These are phyloP conservation scores for Neodiprion lecontei DNA, from an alignment of 1,140 invertebrate species.

Conservation along the genomic window DNA sequence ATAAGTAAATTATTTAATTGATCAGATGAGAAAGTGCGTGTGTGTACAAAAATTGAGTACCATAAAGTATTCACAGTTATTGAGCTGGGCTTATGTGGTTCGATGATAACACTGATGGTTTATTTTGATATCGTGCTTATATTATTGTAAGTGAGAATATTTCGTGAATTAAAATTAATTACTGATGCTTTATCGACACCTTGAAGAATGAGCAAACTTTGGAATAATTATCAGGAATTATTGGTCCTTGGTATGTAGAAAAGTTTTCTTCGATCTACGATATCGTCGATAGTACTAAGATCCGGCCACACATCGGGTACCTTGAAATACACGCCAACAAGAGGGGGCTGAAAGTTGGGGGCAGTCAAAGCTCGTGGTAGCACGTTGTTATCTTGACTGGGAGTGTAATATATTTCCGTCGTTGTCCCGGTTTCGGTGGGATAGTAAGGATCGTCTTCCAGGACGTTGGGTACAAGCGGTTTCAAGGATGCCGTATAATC, in stretches of 20 bases:
- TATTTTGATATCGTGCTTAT: too few relatives aligned
- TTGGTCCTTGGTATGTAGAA: slow-evolving; percentile 45
- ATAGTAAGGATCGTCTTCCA: slow-evolving; percentile 50
- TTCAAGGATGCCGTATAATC: slow-evolving; percentile 37
- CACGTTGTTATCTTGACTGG: slow-evolving; percentile 19
- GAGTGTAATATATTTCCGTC: slow-evolving; percentile 45
- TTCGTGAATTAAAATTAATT: too few relatives aligned
- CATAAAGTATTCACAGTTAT: too few relatives aligned
- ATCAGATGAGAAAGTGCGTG: too few relatives aligned
- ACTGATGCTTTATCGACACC: too few relatives aligned
- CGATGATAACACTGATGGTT: too few relatives aligned
- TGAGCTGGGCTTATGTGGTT: too few relatives aligned
- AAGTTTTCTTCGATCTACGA: slow-evolving; percentile 48
- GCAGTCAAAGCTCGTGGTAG: background rate
- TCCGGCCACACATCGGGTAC: slow-evolving; percentile 45
- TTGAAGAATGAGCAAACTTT: too few relatives aligned
- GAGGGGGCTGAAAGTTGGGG: background rate
- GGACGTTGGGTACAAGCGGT: slow-evolving; percentile 35
- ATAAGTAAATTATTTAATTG: too few relatives aligned
- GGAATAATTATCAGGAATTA: background rate
- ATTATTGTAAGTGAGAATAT: too few relatives aligned
- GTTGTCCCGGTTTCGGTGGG: slow-evolving; percentile 40
- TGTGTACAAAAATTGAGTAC: too few relatives aligned
- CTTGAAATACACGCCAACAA: slow-evolving; percentile 31
- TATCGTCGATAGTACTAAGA: slow-evolving; percentile 46